These are phyloP conservation scores for Gordius sp. DNA, from an alignment of 2,888 invertebrate species.

Conservation along the genomic window DNA sequence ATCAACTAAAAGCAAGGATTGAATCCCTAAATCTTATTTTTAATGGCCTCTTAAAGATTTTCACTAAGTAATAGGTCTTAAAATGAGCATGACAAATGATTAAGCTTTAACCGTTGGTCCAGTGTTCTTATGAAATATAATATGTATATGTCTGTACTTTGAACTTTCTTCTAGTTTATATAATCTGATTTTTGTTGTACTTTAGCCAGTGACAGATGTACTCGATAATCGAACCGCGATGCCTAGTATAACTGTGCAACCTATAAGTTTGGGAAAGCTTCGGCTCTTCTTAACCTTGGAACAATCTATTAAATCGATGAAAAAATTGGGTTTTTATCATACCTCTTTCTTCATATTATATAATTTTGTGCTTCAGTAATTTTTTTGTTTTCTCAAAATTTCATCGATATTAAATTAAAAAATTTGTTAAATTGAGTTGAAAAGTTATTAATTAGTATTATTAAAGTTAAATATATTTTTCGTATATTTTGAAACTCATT, in stretches of 20 bases:
- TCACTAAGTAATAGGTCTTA: too few relatives aligned
- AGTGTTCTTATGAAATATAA: too few relatives aligned
- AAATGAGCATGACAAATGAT: background rate
- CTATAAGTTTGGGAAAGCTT: conserved; percentile 3
- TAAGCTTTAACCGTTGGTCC: too few relatives aligned
- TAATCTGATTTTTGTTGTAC: too few relatives aligned
- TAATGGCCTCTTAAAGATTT: too few relatives aligned
- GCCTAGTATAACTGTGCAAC: background rate
- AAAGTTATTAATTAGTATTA: background rate
- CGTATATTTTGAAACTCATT: background rate
- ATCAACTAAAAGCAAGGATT: background rate
- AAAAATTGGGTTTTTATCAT: background rate
- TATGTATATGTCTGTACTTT: too few relatives aligned
- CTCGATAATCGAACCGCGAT: background rate
- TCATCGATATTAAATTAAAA: background rate
- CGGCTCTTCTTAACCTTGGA: background rate
- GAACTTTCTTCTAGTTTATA: too few relatives aligned
- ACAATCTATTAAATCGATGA: background rate
- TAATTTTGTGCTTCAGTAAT: background rate
- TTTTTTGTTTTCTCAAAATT: background rate
- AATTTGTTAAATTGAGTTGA: background rate
- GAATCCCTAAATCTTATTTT: too few relatives aligned
- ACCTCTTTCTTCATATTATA: background rate
- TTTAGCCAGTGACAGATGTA: too few relatives aligned
- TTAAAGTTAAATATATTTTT: background rate